Base-by-base conservation (phyloP, 2,888 invertebrate species). In the Zele albiditarsus region DNA sequence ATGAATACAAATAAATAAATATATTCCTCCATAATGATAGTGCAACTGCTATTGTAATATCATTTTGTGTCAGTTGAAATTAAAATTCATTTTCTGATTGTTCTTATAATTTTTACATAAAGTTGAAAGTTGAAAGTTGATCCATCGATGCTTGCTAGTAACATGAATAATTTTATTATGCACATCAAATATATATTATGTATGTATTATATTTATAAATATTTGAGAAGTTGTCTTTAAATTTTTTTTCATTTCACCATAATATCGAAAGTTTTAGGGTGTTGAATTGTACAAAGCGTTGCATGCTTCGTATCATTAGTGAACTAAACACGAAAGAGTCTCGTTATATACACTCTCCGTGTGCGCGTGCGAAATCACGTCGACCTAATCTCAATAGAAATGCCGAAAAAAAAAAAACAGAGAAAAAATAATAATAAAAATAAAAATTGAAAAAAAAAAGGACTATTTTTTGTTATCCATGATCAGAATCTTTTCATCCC, bases 221-320 rank as follows among this genome's bases (percentile, higher is more conserved):
- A 38, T 38, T 12, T 2, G 12, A 38, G 12, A 0, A 38, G 38
- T 38, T 38, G 38, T 8, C 38, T 38, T 12, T 12, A 38, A 38
- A 38, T 71, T 46, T 62, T 42, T 71, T 58, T 4, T 27, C n/a
- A 38, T 58, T 69, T 31, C 42, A 60, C 23, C 23, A 73, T 62
- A 62, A 65, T 65, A 73, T 73, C 58, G 65, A 66, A 57, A 63
- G 69, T 46, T 53, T 53, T 12, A 66, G 77, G 74, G 79, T 80
- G 81, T 80, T 81, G 79, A 82, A 83, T 82, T 80, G 78, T 77
- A 79, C 78, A 80, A 80, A 76, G 72, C 76, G 77, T 83, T 81
- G 83, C 83, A 80, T 83, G 82, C 78, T 74, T 67, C 65, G 67
- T 71, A 78, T 80, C 81, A 78, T 83, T 83, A 83, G 79, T 78